These are phyloP conservation scores for Sylvia atricapilla DNA, from an alignment of 2,113 vertebrate species.

Conservation along the genomic window DNA sequence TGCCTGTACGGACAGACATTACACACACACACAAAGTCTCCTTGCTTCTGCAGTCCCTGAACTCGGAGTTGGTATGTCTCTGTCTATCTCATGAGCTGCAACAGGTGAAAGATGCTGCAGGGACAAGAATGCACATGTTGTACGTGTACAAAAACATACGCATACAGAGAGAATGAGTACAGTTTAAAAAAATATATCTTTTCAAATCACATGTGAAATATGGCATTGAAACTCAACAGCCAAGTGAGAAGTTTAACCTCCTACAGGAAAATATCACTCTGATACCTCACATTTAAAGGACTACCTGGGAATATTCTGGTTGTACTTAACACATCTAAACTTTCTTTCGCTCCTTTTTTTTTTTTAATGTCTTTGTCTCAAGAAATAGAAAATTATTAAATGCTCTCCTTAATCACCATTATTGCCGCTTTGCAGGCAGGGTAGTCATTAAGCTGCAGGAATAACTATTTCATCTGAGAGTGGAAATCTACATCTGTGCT, in stretches of 20 bases:
- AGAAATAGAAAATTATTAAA: background rate
- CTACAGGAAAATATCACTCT: background rate
- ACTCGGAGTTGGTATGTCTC: background rate
- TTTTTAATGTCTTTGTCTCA: background rate
- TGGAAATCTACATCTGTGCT: background rate
- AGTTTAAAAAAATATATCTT: background rate
- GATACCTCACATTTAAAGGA: background rate
- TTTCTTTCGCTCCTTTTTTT: accelerated
- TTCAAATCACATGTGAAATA: background rate
- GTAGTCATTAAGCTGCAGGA: background rate
- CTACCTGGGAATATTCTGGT: background rate
- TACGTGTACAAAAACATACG: accelerated
- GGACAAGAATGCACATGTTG: background rate
- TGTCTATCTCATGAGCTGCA: background rate
- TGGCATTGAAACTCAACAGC: background rate
- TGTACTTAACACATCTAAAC: background rate
- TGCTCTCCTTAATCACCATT: background rate
- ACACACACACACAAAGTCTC: background rate
- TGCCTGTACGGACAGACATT: background rate
- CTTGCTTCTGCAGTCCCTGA: background rate
- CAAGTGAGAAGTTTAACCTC: background rate
- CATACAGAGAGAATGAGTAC: background rate
- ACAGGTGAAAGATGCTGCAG: background rate
- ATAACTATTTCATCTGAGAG: background rate
- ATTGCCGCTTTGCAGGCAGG: background rate